Percentiles rank a stretch among this genome's conserved stretches.
These are phyloP conservation scores for Propsilocerus akamusi DNA, from an alignment of 1,140 invertebrate genomes.

Conservation along the genomic window DNA sequence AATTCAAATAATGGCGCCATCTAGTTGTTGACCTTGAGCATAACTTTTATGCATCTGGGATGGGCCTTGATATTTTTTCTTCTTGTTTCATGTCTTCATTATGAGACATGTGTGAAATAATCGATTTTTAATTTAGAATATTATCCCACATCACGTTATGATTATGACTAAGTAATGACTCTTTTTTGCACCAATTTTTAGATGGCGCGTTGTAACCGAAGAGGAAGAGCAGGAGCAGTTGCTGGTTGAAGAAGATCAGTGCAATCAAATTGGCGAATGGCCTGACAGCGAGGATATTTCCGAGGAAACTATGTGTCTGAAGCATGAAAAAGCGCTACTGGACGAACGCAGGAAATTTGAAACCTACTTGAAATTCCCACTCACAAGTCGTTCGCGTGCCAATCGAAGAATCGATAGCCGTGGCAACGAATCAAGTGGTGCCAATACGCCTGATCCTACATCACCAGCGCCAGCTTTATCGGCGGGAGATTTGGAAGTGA, in stretches of 20 bases:
- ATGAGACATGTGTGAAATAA: no score
- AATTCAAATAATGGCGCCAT: not conserved
- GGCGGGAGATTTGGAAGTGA: constrained; percentile 17
- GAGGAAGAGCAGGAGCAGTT: not conserved
- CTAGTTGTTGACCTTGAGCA: not conserved
- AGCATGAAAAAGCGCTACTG: constrained; percentile 56
- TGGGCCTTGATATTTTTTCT: not conserved
- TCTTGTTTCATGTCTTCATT: not conserved
- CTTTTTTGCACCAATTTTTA: constrained; percentile 6
- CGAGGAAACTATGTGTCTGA: constrained; percentile 41
- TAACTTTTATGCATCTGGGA: constrained; percentile 4
- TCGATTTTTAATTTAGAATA: not conserved
- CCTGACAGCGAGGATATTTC: constrained; percentile 32
- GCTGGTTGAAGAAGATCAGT: not conserved
- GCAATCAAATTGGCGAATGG: not conserved
- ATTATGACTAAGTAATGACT: not conserved
- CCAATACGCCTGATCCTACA: constrained; percentile 40
- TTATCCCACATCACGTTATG: not conserved
- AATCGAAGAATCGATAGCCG: constrained; percentile 43
- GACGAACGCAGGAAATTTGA: constrained; percentile 64
- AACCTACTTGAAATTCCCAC: constrained; percentile 44
- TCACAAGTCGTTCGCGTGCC: constrained; percentile 33
- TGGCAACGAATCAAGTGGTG: constrained; percentile 42
- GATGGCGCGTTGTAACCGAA: constrained; percentile 5
- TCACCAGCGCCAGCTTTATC: constrained; percentile 17